Base-by-base conservation (phyloP, 2,113 vertebrate species). In the Malurus elegans region DNA sequence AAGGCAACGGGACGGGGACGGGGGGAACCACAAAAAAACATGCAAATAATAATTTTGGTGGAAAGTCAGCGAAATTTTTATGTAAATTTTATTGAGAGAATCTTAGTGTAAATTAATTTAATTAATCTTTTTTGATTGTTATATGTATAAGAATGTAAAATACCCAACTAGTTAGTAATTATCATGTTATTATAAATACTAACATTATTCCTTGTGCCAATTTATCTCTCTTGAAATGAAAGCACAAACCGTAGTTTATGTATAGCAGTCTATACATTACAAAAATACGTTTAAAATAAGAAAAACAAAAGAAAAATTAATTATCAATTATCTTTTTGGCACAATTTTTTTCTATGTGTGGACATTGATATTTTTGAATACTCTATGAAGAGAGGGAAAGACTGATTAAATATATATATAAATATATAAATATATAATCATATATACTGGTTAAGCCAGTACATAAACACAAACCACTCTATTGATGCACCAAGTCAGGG, bases 1-100 rank as follows among this genome's bases (percentile, higher is more conserved):
- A 7, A 4, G 2, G 13, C 14, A 5, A 4, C 3, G 6, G 1
- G 0, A 1, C 1, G n/a, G n/a, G n/a, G n/a, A n/a, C n/a, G n/a
- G 2, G 12, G 6, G 4, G 6, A 54, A 4, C 15, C 28, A 23
- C 8, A 24, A 47, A 65, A 38, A 45, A 45, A 45, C 17, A 36
- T 36, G 36, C 36, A 53, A 23, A 36, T 6, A 8, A 40, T 4
- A 2, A 16, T n/a, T 72, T 50, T 45, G 23, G 1, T 19, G 9
- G 26, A 44, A 88, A 79, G 2, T 1, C 53, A 28, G 18, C 10
- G 48, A 48, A 79, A 72, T 8, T 18, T 4, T 3, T 7, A 12
- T 4, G 5, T 5, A 12, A 53, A 61, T 45, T 53, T 76, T 36
- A 44, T 3, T 23, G 53, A 32, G 45, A 32, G 0, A 15, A 32